Evolutionary conservation across 2,797 vertebrate species (phyloP), one percentile per base, ranked within the genome.

Genomic region (Argya squamiceps): DNA sequence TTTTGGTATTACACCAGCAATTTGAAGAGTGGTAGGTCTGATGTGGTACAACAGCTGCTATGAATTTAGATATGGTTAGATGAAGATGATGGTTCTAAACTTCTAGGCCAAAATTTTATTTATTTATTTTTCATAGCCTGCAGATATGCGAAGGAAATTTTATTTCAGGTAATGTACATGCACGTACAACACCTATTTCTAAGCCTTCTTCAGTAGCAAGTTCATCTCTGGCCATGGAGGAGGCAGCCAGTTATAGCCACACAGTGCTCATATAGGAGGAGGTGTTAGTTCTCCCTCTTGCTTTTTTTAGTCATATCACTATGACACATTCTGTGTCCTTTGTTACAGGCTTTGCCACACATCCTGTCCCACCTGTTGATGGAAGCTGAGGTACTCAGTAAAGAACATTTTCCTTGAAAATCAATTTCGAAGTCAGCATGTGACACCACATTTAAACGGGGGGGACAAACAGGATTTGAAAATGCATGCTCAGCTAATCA

Each of bases 401-500:
- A 71, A 32, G 29, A 30, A 32, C 9, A 29, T 78, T 55, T 79
- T 2, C 1, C 47, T 79, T 55, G 47, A 67, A 91, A 93, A 84
- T 41, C 26, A 13, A 62, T 60, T 75, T 56, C 0, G 0, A 53
- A 80, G 32, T 70, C 47, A 77, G 37, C 62, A 41, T 1, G 1
- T 30, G 30, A 88, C 17, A 4, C 18, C 29, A 27, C 15, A 15
- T 67, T 84, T 52, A 62, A 76, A 65, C 13, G 29, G 6, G 26
- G 30, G 26, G 36, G 74, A 81, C 41, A 88, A 93, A 70, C 0
- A 68, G 24, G 24, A 29, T 71, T 52, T 74, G 20, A 53, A 88
- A 89, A 22, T 50, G 60, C 32, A 41, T 0, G 1, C 37, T 92
- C 37, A 74, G 71, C 56, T 92, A 74, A 80, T 67, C 0, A 0